These are phyloP conservation scores for Cyaniris semiargus DNA, from an alignment of 2,888 invertebrate genomes.

Conservation along the genomic window DNA sequence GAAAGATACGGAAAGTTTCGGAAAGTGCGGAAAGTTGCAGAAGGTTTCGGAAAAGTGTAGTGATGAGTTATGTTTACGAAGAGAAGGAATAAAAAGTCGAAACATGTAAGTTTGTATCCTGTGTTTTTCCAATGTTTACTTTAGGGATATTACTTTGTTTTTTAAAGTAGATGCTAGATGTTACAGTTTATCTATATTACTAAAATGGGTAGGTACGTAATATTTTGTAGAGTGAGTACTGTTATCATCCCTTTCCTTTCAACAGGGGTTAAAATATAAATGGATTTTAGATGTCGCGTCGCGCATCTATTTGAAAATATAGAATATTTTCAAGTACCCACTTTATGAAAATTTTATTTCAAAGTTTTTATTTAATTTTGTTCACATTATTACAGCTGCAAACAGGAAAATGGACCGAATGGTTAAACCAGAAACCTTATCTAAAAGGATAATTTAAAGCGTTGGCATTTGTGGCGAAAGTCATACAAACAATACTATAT, in stretches of 20 bases:
- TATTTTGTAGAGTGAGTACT: too few species aligned
- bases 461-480: background rate
- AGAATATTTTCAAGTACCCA: too few species aligned
- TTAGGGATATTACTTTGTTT: background rate
- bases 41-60: background rate
- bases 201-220: too few species aligned
- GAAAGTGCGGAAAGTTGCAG: background rate
- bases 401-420: background rate
- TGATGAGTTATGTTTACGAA: conserved; percentile 18
- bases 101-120: conserved; percentile 11
- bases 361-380: too few species aligned
- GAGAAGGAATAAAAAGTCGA: conserved; percentile 17
- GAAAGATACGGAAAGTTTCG: background rate
- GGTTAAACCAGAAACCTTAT: background rate
- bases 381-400: too few species aligned
- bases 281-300: background rate
- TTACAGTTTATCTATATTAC: background rate
- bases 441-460: background rate
- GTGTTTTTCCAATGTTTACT: background rate
- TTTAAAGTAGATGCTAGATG: too few species aligned
- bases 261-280: too few species aligned
- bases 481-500: background rate
- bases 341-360: too few species aligned
- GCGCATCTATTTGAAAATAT: too few species aligned
- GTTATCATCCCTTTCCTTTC: too few species aligned